phyloP scores from a whole-genome alignment of 2,113 vertebrate genomes.

The zebrafish (Danio rerio) region GRCz12tu NC_133177.1:3210501-3211000 shows the following conservation, averaged over 20 bases:
- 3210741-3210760: conserved; percentile 66
- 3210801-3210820: conserved; percentile 78
- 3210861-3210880: conserved; percentile 73
- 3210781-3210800: conserved; percentile 76
- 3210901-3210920: conserved; percentile 62
- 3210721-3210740: conserved; percentile 11
- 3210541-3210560: too few relatives aligned
- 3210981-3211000: conserved; percentile 67
- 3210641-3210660: too few relatives aligned
- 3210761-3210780: conserved; percentile 66
- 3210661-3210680: too few relatives aligned
- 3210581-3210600: too few relatives aligned
- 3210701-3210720: background rate
- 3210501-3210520: too few relatives aligned
- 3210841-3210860: conserved; percentile 77
- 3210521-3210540: too few relatives aligned
- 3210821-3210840: conserved; percentile 78
- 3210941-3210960: conserved; percentile 67
- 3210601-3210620: too few relatives aligned
- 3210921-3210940: conserved; percentile 66
- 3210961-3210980: conserved; percentile 62
- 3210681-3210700: too few relatives aligned
- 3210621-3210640: too few relatives aligned
- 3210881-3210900: conserved; percentile 56
- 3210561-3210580: too few relatives aligned